Evolutionary conservation across 53 echinoderm and acorn worm genomes (phyloP).

Genomic region (Apostichopus leukothele): DNA sequence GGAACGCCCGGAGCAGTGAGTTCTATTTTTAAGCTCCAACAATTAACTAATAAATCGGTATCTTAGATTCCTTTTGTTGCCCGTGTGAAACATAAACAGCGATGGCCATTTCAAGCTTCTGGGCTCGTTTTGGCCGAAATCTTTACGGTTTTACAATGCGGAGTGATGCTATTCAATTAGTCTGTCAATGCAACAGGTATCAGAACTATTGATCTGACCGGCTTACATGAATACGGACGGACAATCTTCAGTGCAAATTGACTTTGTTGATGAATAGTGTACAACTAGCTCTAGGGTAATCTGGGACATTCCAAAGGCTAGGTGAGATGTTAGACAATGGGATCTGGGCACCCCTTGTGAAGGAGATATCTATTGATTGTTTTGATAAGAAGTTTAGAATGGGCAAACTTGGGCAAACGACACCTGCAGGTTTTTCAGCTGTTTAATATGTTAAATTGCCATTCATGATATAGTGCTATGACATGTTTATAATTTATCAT

Average conservation of each 20-base stretch:
- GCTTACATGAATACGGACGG: background rate
- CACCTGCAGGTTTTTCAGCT: no score
- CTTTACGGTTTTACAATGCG: background rate
- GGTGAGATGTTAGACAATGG: no score
- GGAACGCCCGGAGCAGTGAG: background rate
- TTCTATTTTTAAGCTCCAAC: conserved; percentile 18
- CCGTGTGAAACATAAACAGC: conserved; percentile 9
- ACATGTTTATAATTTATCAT: no score
- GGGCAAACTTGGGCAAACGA: no score
- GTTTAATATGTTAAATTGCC: no score
- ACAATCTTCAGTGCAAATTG: background rate
- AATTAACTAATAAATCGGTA: background rate
- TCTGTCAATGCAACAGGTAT: background rate
- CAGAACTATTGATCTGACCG: background rate
- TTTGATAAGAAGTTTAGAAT: no score
- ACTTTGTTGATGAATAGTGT: background rate
- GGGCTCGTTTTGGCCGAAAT: background rate
- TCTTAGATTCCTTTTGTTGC: background rate
- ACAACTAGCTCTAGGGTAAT: background rate
- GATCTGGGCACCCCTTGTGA: no score
- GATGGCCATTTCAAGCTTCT: conserved; percentile 17
- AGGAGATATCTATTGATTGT: no score
- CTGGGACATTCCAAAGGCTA: no score
- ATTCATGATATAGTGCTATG: no score
- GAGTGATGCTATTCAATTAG: conserved; percentile 34